Evolutionary conservation across 2,888 invertebrate species (phyloP), one percentile per base, ranked within the genome.

Genomic region (Gnatocerus cornutus): DNA sequence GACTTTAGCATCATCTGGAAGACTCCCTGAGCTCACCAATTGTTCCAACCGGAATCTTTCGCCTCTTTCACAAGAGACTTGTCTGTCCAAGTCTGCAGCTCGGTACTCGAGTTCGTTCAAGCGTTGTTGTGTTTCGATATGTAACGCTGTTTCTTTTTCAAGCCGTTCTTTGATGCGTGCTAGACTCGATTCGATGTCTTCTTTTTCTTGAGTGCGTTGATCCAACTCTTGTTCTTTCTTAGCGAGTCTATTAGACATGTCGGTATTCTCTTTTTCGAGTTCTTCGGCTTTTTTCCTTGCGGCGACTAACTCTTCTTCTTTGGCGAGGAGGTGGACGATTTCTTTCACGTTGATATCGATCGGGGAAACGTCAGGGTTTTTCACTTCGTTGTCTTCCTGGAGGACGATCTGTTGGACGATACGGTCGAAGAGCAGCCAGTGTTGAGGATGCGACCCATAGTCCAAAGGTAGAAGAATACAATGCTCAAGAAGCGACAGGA

Each of bases 141-240:
- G 96, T 67, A 92, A 90, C 0, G 94, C 91, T 0, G 94, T 94
- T 85, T 97, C 97, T 76, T 94, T 92, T 84, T 97, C 97, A 27
- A 97, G 86, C 4, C 97, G 89, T 80, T 95, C 94, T 81, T 96
- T 95, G 81, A 96, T 90, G 88, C 10, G 90, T 0, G 90, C 86
- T 72, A 96, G 86, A 69, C 93, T 92, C 1, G 93, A 92, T 84
- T 97, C 95, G 77, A 96, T 87, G 84, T 97, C 97, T 86, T 97
- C 97, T 81, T 95, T 93, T 86, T 98, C 97, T 82, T 97, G 96
- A 69, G 91, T 90, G 81, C 93, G 90, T 79, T 94, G 89, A 86
- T 97, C 97, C 72, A 96, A 87, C 83, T 97, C 97, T 85, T 96
- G 95, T 84, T 98, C 98, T 85, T 93, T 97, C 81, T 96, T 96